A percentile compares a stretch with the other conserved stretches of the same genome.
These are phyloP conservation scores for Nycticryphes semicollaris DNA, from an alignment of 2,113 vertebrate species.

Conservation along the genomic window DNA sequence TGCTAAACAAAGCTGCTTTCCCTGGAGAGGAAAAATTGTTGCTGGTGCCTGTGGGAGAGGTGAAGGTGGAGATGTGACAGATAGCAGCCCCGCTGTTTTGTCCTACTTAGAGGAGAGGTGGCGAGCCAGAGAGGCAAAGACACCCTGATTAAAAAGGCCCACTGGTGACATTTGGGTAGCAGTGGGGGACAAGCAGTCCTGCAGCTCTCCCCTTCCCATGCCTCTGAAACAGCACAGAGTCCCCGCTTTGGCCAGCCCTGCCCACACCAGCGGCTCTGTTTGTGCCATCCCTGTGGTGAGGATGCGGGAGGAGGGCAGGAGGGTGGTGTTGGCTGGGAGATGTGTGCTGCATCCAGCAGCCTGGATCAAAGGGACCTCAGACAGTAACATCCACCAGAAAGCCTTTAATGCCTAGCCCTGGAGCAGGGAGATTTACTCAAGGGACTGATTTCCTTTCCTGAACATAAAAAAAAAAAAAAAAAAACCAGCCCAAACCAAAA, in stretches of 20 bases:
- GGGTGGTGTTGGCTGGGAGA: neutral
- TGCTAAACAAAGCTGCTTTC: neutral
- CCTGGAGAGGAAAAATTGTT: neutral
- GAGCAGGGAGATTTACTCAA: neutral
- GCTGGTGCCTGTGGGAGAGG: neutral
- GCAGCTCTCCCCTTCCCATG: neutral
- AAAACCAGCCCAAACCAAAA: too few species aligned
- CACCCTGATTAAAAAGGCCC: too few species aligned
- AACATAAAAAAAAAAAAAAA: neutral
- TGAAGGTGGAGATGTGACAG: neutral
- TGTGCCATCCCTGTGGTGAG: neutral
- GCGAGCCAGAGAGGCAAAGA: neutral
- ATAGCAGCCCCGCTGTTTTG: neutral
- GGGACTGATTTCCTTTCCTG: slow-evolving; percentile 4
- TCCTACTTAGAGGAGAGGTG: neutral
- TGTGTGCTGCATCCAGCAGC: neutral
- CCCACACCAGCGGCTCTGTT: neutral
- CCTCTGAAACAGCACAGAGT: neutral
- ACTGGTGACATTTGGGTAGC: neutral
- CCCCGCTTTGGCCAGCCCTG: neutral
- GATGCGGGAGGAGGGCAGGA: neutral
- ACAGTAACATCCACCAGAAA: neutral
- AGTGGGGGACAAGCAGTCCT: neutral
- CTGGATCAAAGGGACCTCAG: slow-evolving; percentile 23
- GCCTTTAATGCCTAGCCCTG: slow-evolving; percentile 20